Evolutionary conservation across 2,113 vertebrate genomes (phyloP).

Genomic region (Hydrolagus affinis): DNA sequence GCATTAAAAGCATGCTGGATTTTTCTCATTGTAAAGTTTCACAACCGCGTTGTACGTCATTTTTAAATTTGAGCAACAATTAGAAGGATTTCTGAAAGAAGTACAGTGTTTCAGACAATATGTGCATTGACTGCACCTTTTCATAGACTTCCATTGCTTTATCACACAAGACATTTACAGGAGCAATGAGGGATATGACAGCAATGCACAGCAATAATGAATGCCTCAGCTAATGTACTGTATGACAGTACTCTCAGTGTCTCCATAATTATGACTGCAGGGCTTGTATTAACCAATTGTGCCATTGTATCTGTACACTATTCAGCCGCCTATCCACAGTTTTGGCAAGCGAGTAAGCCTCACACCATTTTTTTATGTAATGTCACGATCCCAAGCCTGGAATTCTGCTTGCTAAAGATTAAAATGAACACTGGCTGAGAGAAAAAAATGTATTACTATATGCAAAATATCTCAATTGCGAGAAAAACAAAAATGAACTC

Average conservation of each 20-base stretch:
- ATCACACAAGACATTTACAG: conserved; percentile 1
- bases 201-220: background rate
- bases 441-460: background rate
- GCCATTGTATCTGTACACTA: background rate
- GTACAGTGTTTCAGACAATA: background rate
- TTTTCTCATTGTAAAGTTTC: background rate
- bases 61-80: background rate
- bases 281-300: background rate
- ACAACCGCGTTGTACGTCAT: background rate
- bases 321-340: background rate
- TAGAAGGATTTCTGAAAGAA: background rate
- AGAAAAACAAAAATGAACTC: too few relatives aligned
- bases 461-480: too few relatives aligned
- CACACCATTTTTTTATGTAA: background rate
- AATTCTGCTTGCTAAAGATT: background rate
- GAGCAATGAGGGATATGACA: background rate
- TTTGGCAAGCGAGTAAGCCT: background rate
- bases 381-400: background rate
- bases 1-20: background rate
- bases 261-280: conserved; percentile 12
- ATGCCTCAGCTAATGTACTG: background rate
- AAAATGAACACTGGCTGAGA: background rate
- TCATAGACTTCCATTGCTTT: background rate
- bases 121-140: background rate
- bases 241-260: background rate